Evolutionary conservation across 2,797 vertebrate genomes (phyloP), one percentile per base, ranked within the genome.

Genomic region (Glossophaga mutica): DNA sequence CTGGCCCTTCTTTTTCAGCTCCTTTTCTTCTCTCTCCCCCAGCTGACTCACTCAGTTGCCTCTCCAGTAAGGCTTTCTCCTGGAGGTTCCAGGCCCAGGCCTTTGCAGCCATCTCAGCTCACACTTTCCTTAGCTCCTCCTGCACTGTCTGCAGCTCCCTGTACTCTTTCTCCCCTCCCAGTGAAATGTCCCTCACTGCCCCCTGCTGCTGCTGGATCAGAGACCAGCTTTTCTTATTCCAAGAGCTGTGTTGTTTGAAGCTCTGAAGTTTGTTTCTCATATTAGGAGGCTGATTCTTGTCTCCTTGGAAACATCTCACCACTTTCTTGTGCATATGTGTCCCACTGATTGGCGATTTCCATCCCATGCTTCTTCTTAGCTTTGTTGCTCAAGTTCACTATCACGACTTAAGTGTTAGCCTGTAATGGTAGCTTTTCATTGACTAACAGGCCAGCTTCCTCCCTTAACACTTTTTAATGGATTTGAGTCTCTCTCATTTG

Each of bases 191-290:
- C 94, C 95, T 97, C 84, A 98, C 76, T 19, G 97, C 97, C 94
- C 97, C 97, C 39, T 98, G 92, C 87, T 98, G 97, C 29, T 65
- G 46, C 55, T 97, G 96, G 34, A 19, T 48, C 44, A 37, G 91
- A 79, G n/a, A 98, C 94, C 73, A 97, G 94, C 26, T 89, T 94
- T 86, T 98, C 96, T 55, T 92, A 97, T 73, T 96, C 89, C 95
- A 98, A 74, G 65, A 98, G 95, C 59, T 98, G 46, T 50, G 74
- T 92, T 44, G 70, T 50, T 97, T 97, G 97, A 37, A 97, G 96
- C 2, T 32, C 68, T 77, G 96, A 92, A 6, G 94, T 94, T 44
- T 97, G 77, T 4, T 89, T 88, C 24, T 93, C 93, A 15, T 70
- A 81, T 12, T 4, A 77, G 68, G 96, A 93, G 73, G 92, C 44